Conservation (phyloP, 2,113 vertebrate genomes). For the Noturus placidus region DNA sequence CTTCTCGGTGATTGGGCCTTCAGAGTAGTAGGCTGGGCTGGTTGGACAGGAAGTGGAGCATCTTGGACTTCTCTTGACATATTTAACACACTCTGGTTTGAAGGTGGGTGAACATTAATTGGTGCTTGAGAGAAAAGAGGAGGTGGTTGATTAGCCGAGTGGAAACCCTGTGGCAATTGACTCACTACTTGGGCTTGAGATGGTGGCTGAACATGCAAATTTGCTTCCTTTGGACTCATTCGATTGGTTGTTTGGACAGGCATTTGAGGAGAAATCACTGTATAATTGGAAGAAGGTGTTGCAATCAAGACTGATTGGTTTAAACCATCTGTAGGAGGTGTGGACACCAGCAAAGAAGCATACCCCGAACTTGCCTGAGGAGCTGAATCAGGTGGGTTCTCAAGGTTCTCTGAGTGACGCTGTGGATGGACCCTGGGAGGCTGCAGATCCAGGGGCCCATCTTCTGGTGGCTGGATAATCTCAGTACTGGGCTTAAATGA, state of each 20-base stretch:
- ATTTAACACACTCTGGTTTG: constrained; percentile 71
- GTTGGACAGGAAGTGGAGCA: constrained; percentile 61
- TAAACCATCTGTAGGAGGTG: constrained; percentile 78
- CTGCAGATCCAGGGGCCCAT: constrained; percentile 69
- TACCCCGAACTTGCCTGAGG: constrained; percentile 85
- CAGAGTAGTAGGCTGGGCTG: constrained; percentile 59
- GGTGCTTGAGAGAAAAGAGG: constrained; percentile 64
- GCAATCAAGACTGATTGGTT: constrained; percentile 86
- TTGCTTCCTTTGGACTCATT: constrained; percentile 68
- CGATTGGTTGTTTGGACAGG: constrained; percentile 69
- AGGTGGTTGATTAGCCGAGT: constrained; percentile 63
- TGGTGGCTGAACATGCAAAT: constrained; percentile 51
- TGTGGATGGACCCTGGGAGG: constrained; percentile 59
- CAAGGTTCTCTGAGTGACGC: constrained; percentile 85
- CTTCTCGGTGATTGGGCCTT: constrained; percentile 60
- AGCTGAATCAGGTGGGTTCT: constrained; percentile 87
- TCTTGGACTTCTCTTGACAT: constrained; percentile 72
- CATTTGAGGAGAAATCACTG: constrained; percentile 74
- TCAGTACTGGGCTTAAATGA: constrained; percentile 74
- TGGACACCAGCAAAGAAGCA: constrained; percentile 83
- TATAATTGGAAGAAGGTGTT: constrained; percentile 84
- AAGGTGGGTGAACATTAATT: constrained; percentile 57
- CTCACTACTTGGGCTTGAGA: constrained; percentile 62
- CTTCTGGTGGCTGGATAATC: constrained; percentile 88
- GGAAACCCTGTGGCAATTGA: constrained; percentile 54